These are phyloP conservation scores for Hyposoter didymator DNA, from an alignment of 2,888 invertebrate species.

Conservation along the genomic window DNA sequence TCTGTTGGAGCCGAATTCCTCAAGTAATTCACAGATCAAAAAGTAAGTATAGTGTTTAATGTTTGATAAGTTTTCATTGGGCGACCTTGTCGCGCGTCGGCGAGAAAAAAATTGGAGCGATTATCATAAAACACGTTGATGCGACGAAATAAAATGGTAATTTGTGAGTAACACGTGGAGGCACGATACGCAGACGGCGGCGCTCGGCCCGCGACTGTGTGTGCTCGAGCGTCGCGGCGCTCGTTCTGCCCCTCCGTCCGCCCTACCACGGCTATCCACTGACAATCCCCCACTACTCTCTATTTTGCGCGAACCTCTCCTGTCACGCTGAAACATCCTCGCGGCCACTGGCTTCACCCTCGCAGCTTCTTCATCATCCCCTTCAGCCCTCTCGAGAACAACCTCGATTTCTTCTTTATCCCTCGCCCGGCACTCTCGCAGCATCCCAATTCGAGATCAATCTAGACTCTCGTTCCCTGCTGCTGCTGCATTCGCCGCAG, in stretches of 20 bases:
- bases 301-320: conserved; percentile 68
- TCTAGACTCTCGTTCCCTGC: not conserved
- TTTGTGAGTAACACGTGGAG: conserved; percentile 48
- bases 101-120: not conserved
- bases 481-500: conserved; percentile 1
- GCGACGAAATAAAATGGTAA: conserved; percentile 7
- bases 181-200: conserved; percentile 79
- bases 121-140: conserved; percentile 1
- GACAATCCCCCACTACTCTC: conserved; percentile 64
- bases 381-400: conserved; percentile 11
- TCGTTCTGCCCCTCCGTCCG: conserved; percentile 81
- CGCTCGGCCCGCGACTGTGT: conserved; percentile 83
- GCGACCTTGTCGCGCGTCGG: not conserved
- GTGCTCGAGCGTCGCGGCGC: conserved; percentile 81
- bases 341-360: conserved; percentile 58
- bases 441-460: conserved; percentile 28
- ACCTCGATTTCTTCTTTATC: conserved; percentile 31
- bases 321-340: conserved; percentile 65
- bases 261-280: conserved; percentile 66
- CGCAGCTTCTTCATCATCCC: conserved; percentile 28
- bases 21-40: not conserved
- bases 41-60: not conserved
- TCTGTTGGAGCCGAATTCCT: not conserved
- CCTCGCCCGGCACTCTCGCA: conserved; percentile 13
- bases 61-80: not conserved